phyloP scores from a whole-genome alignment of 2,797 vertebrate species.

The Fistularia tabacaria region DNA sequence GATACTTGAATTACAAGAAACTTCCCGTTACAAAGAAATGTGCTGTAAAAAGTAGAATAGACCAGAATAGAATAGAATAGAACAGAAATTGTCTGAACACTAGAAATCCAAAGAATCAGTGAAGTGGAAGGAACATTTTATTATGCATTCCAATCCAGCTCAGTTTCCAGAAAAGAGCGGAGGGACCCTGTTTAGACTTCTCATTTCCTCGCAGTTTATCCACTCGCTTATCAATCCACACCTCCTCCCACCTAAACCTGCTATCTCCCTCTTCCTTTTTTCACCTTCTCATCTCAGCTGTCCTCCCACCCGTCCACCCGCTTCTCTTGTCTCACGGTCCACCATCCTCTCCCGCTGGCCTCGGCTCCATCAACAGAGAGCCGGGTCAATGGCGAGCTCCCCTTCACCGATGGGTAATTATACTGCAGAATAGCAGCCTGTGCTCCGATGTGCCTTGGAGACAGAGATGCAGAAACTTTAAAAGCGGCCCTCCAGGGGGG shows the following conservation, averaged over 20 bases:
- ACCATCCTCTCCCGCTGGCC: slow-evolving; percentile 11
- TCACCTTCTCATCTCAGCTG: slow-evolving; percentile 7
- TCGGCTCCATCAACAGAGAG: slow-evolving; percentile 41
- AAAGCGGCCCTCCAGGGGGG: slow-evolving; percentile 32
- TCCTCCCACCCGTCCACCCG: slow-evolving; percentile 9
- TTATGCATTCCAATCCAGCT: too few relatives aligned
- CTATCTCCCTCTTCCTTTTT: slow-evolving; percentile 5
- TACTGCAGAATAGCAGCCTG: slow-evolving; percentile 38
- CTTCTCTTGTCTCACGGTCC: slow-evolving; percentile 8
- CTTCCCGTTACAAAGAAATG: too few relatives aligned
- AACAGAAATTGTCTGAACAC: too few relatives aligned
- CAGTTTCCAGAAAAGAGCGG: too few relatives aligned
- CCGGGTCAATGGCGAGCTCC: slow-evolving; percentile 65
- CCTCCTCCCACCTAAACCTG: slow-evolving; percentile 19
- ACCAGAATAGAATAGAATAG: too few relatives aligned
- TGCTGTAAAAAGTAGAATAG: too few relatives aligned
- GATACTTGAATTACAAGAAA: too few relatives aligned
- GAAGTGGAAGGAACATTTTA: too few relatives aligned
- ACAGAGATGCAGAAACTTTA: slow-evolving; percentile 65
- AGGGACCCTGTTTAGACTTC: too few relatives aligned
- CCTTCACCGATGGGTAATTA: slow-evolving; percentile 69
- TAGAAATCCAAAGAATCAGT: too few relatives aligned
- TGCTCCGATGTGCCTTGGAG: slow-evolving; percentile 38
- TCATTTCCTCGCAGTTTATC: slow-evolving; percentile 2
- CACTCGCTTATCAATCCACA: slow-evolving; percentile 17